These are phyloP conservation scores for Disparrhopalites patrizii DNA, from an alignment of 2,888 invertebrate genomes.

Conservation along the genomic window DNA sequence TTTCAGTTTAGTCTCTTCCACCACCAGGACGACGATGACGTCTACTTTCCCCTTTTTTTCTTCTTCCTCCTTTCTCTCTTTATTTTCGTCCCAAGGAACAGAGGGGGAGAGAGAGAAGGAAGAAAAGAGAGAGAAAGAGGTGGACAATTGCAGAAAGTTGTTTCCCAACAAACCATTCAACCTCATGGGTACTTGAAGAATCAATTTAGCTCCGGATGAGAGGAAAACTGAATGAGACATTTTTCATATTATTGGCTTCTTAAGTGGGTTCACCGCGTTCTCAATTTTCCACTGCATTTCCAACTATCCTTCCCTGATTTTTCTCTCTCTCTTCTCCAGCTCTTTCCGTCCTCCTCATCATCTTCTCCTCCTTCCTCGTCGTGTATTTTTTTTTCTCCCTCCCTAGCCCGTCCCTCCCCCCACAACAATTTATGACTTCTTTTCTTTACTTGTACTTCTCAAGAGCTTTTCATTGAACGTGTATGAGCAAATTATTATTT, in stretches of 20 bases:
- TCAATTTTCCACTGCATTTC: conserved; percentile 31
- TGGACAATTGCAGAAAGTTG: conserved; percentile 24
- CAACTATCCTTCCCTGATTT: neutral
- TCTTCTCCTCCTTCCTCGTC: neutral
- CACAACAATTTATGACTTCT: conserved; percentile 9
- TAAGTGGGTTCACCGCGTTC: conserved; percentile 32
- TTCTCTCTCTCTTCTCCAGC: neutral
- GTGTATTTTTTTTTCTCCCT: conserved; percentile 1
- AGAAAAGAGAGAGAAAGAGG: conserved; percentile 14
- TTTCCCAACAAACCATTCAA: conserved; percentile 21
- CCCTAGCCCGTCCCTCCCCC: neutral
- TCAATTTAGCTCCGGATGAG: conserved; percentile 47
- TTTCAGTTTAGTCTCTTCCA: conserved; percentile 27
- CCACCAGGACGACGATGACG: too few relatives aligned
- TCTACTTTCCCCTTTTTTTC: too few relatives aligned
- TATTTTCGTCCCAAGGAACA: conserved; percentile 6
- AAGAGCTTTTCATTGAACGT: neutral
- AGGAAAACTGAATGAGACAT: conserved; percentile 44
- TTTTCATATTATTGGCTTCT: conserved; percentile 40
- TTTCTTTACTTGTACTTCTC: too few relatives aligned
- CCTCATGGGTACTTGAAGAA: conserved; percentile 41
- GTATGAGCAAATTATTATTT: conserved; percentile 9
- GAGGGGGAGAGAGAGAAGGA: neutral
- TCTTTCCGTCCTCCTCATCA: neutral
- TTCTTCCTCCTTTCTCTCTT: too few relatives aligned